Percentiles rank a stretch among this genome's conserved stretches.
Evolutionary conservation across 2,113 vertebrate genomes (phyloP).

Genomic region (Monarcha castaneiventris): DNA sequence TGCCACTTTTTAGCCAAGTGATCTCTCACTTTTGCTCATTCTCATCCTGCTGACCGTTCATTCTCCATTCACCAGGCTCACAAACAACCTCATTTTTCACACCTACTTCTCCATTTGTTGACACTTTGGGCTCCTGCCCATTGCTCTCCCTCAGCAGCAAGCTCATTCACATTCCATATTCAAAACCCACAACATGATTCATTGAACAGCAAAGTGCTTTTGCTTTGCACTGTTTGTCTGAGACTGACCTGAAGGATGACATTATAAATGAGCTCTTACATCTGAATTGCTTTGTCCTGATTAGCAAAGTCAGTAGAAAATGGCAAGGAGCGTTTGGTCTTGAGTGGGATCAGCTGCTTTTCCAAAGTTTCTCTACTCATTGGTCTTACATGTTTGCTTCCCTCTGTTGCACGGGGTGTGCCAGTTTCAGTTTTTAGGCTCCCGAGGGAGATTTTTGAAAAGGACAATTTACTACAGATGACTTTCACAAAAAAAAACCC

Average conservation of each 20-base stretch:
- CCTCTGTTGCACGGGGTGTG: not conserved
- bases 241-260: slow-evolving; percentile 16
- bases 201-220: slow-evolving; percentile 43
- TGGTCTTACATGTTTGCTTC: not conserved
- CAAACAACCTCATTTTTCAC: slow-evolving; percentile 51
- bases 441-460: not conserved
- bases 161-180: slow-evolving; percentile 49
- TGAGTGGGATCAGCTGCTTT: not conserved
- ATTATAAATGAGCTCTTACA: slow-evolving; percentile 50
- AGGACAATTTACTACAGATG: not conserved
- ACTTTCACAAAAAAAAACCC: not conserved
- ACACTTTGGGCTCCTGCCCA: slow-evolving; percentile 9
- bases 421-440: not conserved
- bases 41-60: slow-evolving; percentile 8
- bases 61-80: not conserved
- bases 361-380: not conserved
- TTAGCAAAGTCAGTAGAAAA: slow-evolving; percentile 27
- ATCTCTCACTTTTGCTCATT: not conserved
- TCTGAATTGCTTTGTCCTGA: slow-evolving; percentile 22
- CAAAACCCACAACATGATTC: slow-evolving; percentile 44
- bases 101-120: slow-evolving; percentile 27
- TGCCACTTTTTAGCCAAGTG: not conserved
- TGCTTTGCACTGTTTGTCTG: slow-evolving; percentile 25
- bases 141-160: slow-evolving; percentile 26
- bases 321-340: not conserved